Evolutionary conservation across 2,888 invertebrate species (phyloP), one percentile per base, ranked within the genome.

Genomic region (Troides oblongomaculatus): DNA sequence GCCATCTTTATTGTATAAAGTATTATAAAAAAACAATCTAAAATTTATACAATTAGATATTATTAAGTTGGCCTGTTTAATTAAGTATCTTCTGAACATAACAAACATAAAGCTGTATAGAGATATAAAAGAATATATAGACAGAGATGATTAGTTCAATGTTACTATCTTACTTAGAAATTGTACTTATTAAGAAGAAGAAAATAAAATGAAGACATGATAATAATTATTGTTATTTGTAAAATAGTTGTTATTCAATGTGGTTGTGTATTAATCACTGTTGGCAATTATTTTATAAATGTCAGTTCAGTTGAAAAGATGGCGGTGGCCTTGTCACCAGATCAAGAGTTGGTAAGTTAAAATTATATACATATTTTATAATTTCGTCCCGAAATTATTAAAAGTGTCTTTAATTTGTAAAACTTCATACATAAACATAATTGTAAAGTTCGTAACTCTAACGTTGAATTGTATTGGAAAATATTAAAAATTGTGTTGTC

Each of bases 301-400:
- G 63, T 69, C 72, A 74, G 73, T 72, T 74, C 74, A 79, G 76
- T 77, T 74, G 73, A 74, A 87, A 93, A 93, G 80, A 93, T 92
- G 96, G 95, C 95, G 93, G 95, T 95, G 93, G 94, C 94, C 84
- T 93, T 96, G 93, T 95, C 95, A 92, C 94, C 94, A 86, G 95
- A 96, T 88, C 95, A 96, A 86, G 95, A 96, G 92, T 94, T 95
- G 94, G 96, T 96, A 87, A 95, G 95, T 94, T 80, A 83, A 60
- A 70, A 62, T 67, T 56, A 66, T 57, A 30, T 7, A 60, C 39
- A 23, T 21, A 23, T 17, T 53, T 18, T 12, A 50, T 23, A 66
- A 23, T 56, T 62, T 8, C 0, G 39, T 50, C 62, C 75, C 81
- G 79, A 74, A 72, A 73, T 72, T 70, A 71, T 72, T 72, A 50